Base-by-base conservation (phyloP, 2,113 vertebrate species). In the Macrotis lagotis region DNA sequence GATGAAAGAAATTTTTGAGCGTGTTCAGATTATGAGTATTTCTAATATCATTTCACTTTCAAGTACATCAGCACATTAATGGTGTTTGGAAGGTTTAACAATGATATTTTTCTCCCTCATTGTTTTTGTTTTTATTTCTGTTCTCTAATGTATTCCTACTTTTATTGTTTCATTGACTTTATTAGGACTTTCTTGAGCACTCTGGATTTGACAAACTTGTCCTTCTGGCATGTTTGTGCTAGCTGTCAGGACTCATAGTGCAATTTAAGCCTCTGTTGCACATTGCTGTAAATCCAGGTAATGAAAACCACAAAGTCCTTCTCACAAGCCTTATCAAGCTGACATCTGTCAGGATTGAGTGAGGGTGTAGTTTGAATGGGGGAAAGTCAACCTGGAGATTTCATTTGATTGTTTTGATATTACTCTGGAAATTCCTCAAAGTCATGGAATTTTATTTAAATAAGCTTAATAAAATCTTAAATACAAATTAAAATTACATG, bases 291-390 rank as follows among this genome's bases (percentile, higher is more conserved):
- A 97, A 97, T 96, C 93, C 92, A 93, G 53, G 50, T 90, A 97
- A 97, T 94, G 92, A 97, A 96, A 96, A 93, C 31, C 96, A 93
- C 94, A 96, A 91, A 96, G 31, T 88, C 24, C 92, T 92, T 92
- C 93, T 88, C 94, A 89, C 50, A 95, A 95, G 59, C 88, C 91
- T 66, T 97, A 91, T 92, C 52, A 94, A 74, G 44, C 88, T 97
- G 95, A 95, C 93, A 97, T 92, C 94, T 96, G 93, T 94, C 24
- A 95, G 91, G 25, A 92, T 51, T 74, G 25, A 92, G 55, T 74
- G 83, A 92, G 90, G 90, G 91, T 12, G 49, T 26, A 48, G 47
- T 47, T 92, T 91, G 94, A 14, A 48, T 89, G 52, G 51, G 11
- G 59, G 90, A 91, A 4, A 92, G n/a, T 25, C 94, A 93, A 91